Percentiles rank a stretch among this genome's conserved stretches.
Evolutionary conservation across 2,113 vertebrate genomes (phyloP).

Genomic region (Alosa alosa): DNA sequence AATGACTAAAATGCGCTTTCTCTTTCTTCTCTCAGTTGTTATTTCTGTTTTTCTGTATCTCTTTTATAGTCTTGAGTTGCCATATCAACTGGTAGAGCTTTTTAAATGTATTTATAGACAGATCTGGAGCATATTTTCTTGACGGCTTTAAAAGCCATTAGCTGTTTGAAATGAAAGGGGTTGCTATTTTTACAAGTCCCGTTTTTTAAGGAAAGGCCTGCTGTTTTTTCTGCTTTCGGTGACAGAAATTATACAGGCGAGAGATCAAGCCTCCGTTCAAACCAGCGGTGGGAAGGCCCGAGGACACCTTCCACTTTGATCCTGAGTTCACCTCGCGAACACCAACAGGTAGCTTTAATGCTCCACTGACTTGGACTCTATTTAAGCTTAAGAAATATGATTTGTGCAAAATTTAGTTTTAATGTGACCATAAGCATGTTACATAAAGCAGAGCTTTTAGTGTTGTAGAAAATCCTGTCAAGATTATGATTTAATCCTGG

Average conservation of each 20-base stretch:
- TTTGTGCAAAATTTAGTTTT: constrained; percentile 4
- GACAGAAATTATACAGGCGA: constrained; percentile 86
- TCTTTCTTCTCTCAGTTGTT: neutral
- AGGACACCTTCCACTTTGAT: constrained; percentile 97
- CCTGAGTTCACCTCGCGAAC: constrained; percentile 94
- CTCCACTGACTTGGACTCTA: neutral
- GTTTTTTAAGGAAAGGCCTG: neutral
- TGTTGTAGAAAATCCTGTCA: neutral
- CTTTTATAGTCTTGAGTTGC: neutral
- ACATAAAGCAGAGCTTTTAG: constrained; percentile 12
- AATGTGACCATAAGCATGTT: neutral
- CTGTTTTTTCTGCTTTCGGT: neutral
- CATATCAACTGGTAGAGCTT: neutral
- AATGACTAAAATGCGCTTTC: neutral
- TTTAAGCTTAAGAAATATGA: neutral
- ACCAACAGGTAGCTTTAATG: constrained; percentile 79
- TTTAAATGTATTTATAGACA: neutral
- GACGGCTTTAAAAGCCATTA: neutral
- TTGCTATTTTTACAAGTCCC: neutral
- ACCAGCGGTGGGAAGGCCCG: constrained; percentile 88
- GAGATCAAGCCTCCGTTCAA: constrained; percentile 93
- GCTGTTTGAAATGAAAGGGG: neutral
- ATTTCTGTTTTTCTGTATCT: neutral
- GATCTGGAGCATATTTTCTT: constrained; percentile 3
- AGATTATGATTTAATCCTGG: neutral